Evolutionary conservation across 2,797 vertebrate species (phyloP).

Genomic region (Melanotaenia boesemani): DNA sequence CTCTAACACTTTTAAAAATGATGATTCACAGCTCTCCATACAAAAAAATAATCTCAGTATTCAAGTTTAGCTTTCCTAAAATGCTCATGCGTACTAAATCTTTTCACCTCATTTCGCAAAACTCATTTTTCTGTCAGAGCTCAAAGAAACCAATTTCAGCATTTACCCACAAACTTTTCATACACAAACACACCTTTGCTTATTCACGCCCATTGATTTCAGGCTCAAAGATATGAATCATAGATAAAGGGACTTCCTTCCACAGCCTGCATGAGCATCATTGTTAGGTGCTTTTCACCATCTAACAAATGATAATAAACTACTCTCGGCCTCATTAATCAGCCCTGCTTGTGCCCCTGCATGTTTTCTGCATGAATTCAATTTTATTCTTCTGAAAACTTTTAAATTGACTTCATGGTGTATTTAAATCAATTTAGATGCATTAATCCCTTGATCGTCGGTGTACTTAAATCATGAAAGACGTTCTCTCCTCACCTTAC

Average conservation of each 20-base stretch:
- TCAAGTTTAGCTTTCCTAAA: neutral
- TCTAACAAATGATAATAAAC: neutral
- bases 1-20: conserved; percentile 6
- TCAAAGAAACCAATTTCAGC: conserved; percentile 40
- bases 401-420: conserved; percentile 11
- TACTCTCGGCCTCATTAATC: neutral
- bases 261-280: conserved; percentile 28
- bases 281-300: neutral
- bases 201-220: conserved; percentile 32
- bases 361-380: conserved; percentile 6
- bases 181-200: conserved; percentile 15
- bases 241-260: conserved; percentile 16
- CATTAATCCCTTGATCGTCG: neutral
- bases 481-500: neutral
- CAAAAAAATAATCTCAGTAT: conserved; percentile 22
- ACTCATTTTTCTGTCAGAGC: neutral
- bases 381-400: conserved; percentile 3
- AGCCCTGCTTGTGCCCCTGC: neutral
- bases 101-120: conserved; percentile 36
- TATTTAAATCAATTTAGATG: conserved; percentile 27
- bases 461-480: neutral
- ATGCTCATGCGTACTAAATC: conserved; percentile 29
- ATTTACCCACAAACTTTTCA: conserved; percentile 45
- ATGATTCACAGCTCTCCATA: neutral
- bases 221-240: conserved; percentile 45